Percentiles rank a stretch among this genome's conserved stretches.
Evolutionary conservation across 2,113 vertebrate species (phyloP).

Genomic region (Cacatua alba): DNA sequence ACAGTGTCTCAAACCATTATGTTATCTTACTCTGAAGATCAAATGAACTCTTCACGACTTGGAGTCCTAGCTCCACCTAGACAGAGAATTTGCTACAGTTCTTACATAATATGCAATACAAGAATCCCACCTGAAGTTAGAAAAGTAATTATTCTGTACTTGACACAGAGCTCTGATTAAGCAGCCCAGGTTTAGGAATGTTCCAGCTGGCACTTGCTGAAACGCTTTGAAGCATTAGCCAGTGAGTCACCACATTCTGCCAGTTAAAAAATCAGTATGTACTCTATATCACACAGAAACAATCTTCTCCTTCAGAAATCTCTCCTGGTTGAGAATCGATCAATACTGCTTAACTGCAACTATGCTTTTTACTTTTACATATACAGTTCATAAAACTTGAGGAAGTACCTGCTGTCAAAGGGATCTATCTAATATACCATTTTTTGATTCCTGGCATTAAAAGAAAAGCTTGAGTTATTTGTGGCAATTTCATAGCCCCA

Average conservation of each 20-base stretch:
- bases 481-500: neutral
- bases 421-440: neutral
- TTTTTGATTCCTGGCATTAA: slow-evolving; percentile 24
- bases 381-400: slow-evolving; percentile 49
- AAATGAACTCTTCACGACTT: neutral
- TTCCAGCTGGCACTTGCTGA: neutral
- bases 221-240: neutral
- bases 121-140: neutral
- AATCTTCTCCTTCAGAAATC: neutral
- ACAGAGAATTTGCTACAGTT: neutral
- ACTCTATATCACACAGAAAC: neutral
- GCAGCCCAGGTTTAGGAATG: neutral
- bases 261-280: neutral
- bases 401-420: slow-evolving; percentile 55
- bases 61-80: neutral
- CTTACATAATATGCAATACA: neutral
- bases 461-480: slow-evolving; percentile 21
- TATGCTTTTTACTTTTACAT: neutral
- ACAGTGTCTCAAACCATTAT: neutral
- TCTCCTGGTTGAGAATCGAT: neutral
- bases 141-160: neutral
- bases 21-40: neutral
- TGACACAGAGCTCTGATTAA: neutral
- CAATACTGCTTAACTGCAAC: neutral
- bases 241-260: neutral